Conservation (phyloP, 2,888 invertebrate species). For the Agrilus biguttatus region DNA sequence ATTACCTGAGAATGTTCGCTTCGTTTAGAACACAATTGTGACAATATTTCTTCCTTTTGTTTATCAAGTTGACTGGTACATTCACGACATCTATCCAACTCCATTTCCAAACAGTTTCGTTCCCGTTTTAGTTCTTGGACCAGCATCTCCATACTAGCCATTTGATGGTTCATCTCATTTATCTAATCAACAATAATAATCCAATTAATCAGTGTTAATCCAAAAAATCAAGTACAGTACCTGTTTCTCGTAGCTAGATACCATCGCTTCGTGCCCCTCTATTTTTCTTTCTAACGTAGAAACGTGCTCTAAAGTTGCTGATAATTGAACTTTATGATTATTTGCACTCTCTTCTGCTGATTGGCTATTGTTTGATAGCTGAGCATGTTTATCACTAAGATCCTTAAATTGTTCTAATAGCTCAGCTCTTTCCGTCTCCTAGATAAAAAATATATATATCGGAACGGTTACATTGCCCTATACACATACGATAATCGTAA, state of each 20-base stretch:
- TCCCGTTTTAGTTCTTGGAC: constrained; percentile 43
- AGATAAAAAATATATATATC: constrained; percentile 12
- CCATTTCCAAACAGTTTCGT: constrained; percentile 43
- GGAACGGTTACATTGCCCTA: neutral
- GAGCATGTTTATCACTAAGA: constrained; percentile 61
- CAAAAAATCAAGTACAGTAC: neutral
- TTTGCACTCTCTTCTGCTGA: constrained; percentile 63
- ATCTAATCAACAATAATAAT: constrained; percentile 3
- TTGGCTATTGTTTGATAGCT: constrained; percentile 65
- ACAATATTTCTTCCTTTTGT: constrained; percentile 47
- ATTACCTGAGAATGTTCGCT: constrained; percentile 29
- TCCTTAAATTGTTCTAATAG: constrained; percentile 68
- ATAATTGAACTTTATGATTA: constrained; percentile 44
- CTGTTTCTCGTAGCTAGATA: constrained; percentile 43
- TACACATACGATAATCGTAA: neutral
- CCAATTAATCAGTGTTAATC: neutral
- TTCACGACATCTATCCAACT: constrained; percentile 42
- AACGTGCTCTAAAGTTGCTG: constrained; percentile 42
- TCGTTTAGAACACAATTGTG: constrained; percentile 38
- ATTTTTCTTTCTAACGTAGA: constrained; percentile 50
- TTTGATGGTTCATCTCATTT: constrained; percentile 31
- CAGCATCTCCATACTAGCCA: constrained; percentile 50
- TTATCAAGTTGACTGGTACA: constrained; percentile 48
- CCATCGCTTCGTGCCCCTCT: constrained; percentile 35
- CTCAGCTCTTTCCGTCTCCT: constrained; percentile 68